Percentiles rank a stretch among this genome's conserved stretches.
These are phyloP conservation scores for Rhagonycha fulva DNA, from an alignment of 2,888 invertebrate species.

Conservation along the genomic window DNA sequence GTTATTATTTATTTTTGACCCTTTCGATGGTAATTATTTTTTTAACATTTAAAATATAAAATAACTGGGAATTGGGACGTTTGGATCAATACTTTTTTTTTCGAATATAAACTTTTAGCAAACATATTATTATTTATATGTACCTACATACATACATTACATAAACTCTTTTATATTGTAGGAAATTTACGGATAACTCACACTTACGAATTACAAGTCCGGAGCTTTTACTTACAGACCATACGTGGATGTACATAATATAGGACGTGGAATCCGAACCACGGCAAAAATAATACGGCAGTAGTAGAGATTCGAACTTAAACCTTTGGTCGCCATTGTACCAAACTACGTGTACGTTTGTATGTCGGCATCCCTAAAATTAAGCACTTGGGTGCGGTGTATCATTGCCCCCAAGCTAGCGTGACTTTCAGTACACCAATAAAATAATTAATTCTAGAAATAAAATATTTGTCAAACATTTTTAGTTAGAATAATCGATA, in stretches of 20 bases:
- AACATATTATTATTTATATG: too few species aligned
- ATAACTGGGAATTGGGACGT: too few species aligned
- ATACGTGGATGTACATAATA: too few species aligned
- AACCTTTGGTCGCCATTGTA: too few species aligned
- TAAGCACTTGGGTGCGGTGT: neutral
- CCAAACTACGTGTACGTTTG: too few species aligned
- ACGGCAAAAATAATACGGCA: too few species aligned
- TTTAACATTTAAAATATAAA: neutral
- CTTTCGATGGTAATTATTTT: neutral
- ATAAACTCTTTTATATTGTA: neutral
- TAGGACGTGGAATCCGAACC: too few species aligned
- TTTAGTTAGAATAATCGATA: neutral
- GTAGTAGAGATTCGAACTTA: too few species aligned
- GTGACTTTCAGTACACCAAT: neutral
- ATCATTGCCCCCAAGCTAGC: neutral
- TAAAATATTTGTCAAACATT: neutral
- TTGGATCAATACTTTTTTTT: neutral
- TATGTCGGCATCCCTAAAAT: neutral
- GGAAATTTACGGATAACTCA: too few species aligned
- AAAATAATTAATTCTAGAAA: neutral
- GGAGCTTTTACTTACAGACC: too few species aligned
- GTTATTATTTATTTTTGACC: neutral
- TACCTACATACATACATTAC: too few species aligned
- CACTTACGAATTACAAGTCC: too few species aligned
- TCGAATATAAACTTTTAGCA: neutral